phyloP scores from a whole-genome alignment of 2,797 vertebrate genomes.

The Neosilurus hyrtlii region DNA sequence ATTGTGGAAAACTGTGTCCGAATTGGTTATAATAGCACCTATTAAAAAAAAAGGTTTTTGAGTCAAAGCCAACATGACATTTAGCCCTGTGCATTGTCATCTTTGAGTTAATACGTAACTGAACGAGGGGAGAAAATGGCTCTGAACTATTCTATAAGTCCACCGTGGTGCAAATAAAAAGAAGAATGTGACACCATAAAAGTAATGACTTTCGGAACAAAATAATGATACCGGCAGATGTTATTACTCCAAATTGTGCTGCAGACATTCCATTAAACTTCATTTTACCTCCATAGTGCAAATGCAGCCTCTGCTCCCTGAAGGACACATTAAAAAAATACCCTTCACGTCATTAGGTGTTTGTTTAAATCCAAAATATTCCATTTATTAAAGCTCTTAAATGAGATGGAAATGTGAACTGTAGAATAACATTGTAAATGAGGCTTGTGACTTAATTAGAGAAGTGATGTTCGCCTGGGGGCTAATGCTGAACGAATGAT shows the following conservation, averaged over 20 bases:
- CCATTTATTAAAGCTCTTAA: conserved; percentile 62
- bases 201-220: conserved; percentile 67
- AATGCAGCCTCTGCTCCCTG: conserved; percentile 49
- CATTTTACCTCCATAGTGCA: conserved; percentile 55
- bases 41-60: conserved; percentile 43
- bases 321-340: conserved; percentile 57
- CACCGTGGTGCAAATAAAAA: conserved; percentile 56
- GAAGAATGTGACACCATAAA: conserved; percentile 62
- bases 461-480: conserved; percentile 52
- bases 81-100: conserved; percentile 40
- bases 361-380: conserved; percentile 62
- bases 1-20: conserved; percentile 29
- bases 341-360: conserved; percentile 57
- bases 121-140: conserved; percentile 40
- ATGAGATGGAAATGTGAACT: conserved; percentile 60
- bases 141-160: conserved; percentile 43
- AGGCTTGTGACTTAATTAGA: conserved; percentile 59
- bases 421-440: conserved; percentile 59
- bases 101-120: conserved; percentile 36
- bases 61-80: conserved; percentile 34
- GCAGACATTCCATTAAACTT: conserved; percentile 60
- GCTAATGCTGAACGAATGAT: conserved; percentile 47
- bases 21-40: conserved; percentile 28
- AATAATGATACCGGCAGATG: conserved; percentile 57
- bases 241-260: conserved; percentile 59